These are phyloP conservation scores for Oryzias celebensis DNA, from an alignment of 2,113 vertebrate genomes.

Conservation along the genomic window DNA sequence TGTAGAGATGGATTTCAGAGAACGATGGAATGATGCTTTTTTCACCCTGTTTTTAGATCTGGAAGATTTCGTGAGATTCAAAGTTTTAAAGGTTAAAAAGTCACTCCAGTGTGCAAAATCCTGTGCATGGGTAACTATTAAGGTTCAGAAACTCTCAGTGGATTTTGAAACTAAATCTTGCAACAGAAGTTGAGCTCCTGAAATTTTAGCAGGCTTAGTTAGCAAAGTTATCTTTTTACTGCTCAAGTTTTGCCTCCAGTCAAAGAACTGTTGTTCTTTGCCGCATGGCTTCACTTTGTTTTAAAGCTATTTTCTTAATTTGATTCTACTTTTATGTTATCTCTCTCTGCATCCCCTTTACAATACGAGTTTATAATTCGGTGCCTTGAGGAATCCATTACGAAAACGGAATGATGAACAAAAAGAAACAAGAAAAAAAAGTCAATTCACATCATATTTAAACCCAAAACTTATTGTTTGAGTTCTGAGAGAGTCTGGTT, in stretches of 20 bases:
- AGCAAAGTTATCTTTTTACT: constrained; percentile 4
- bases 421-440: not conserved
- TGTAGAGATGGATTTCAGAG: not conserved
- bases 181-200: constrained; percentile 2
- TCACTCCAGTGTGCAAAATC: constrained; percentile 3
- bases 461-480: not conserved
- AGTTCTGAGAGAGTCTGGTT: not conserved
- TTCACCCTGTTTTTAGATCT: not conserved
- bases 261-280: not conserved
- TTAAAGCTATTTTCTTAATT: not conserved
- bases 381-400: not conserved
- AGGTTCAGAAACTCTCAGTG: not conserved
- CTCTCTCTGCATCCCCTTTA: not conserved
- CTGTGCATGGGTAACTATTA: not conserved
- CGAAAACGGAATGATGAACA: not conserved
- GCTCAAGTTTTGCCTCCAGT: not conserved
- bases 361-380: not conserved
- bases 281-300: not conserved
- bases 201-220: constrained; percentile 7
- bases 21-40: not conserved
- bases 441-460: not conserved
- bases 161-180: not conserved
- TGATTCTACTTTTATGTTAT: constrained; percentile 1
- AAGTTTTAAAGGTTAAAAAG: not conserved
- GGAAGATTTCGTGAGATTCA: not conserved